Percentiles rank a stretch among this genome's conserved stretches.
Evolutionary conservation across 2,888 invertebrate species (phyloP).

Genomic region (Amaurobius ferox): DNA sequence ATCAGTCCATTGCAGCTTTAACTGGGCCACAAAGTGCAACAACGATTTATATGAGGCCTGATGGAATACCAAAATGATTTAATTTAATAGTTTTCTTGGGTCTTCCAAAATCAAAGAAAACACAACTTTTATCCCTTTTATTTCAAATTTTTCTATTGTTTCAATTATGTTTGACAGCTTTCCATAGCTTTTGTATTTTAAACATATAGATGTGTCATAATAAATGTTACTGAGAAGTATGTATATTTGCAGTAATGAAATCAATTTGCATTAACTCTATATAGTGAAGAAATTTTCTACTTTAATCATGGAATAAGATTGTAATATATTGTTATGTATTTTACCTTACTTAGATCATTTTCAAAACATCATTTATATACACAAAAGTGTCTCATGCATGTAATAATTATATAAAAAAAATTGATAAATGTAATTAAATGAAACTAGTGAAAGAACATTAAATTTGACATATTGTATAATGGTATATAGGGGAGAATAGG

Average conservation of each 20-base stretch:
- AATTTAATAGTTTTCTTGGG: slow-evolving; percentile 1
- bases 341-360: background rate
- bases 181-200: slow-evolving; percentile 43
- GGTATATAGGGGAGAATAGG: too few relatives aligned
- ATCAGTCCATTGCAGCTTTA: slow-evolving; percentile 82
- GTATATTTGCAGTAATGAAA: slow-evolving; percentile 50
- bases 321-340: too few relatives aligned
- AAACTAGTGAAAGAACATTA: too few relatives aligned
- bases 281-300: slow-evolving; percentile 43
- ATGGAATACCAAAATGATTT: slow-evolving; percentile 74
- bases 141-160: slow-evolving; percentile 29
- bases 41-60: slow-evolving; percentile 81
- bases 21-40: slow-evolving; percentile 79
- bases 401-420: too few relatives aligned
- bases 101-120: slow-evolving; percentile 17
- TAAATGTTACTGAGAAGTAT: slow-evolving; percentile 25
- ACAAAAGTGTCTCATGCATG: too few relatives aligned
- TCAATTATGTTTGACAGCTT: slow-evolving; percentile 25
- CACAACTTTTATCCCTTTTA: background rate
- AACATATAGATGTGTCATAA: slow-evolving; percentile 29
- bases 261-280: slow-evolving; percentile 14
- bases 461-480: too few relatives aligned
- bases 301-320: slow-evolving; percentile 21
- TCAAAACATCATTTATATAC: too few relatives aligned
- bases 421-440: too few relatives aligned